Evolutionary conservation across 2,113 vertebrate genomes (phyloP), one percentile per base, ranked within the genome.

Genomic region (Sapayoa aenigma): DNA sequence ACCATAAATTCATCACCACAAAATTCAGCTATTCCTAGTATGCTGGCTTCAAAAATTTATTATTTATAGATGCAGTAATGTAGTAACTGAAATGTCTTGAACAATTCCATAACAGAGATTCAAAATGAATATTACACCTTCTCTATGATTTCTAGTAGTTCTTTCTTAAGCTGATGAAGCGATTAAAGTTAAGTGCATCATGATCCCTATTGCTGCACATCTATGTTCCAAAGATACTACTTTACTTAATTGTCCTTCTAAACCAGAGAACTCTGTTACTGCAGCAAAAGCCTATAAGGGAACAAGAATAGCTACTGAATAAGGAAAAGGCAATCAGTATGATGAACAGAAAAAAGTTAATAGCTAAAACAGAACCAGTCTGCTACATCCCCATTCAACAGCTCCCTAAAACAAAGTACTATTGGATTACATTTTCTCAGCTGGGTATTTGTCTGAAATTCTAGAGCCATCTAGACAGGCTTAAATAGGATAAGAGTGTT

Each of bases 401-500:
- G 24, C 79, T 84, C 75, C 65, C 85, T 88, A 37, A 95, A 95
- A 73, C 82, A 80, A 93, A 88, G 31, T 41, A 17, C 56, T 81
- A 42, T 93, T 63, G 81, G 79, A 86, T 93, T 89, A 86, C 52
- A 60, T 84, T 96, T 94, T 66, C 71, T 62, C 87, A 75, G 56
- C 5, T 72, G 72, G 16, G 68, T 84, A 80, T 89, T 79, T 4
- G 1, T 58, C 58, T 90, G 90, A 96, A 95, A 96, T 94, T 96
- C 88, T 94, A 93, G 88, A 95, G 60, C 76, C 80, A 90, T 66
- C 92, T 94, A 94, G 80, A 90, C 37, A 66, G 94, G 95, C 93
- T 96, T 96, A 96, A 96, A 92, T 50, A 94, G 90, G 94, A 92
- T 95, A 90, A 90, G 33, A 74, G 19, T 17, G 15, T 76, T 95